A percentile compares a stretch with the other conserved stretches of the same genome.
Evolutionary conservation across 1,140 invertebrate species (phyloP).

Genomic region (Caligus rogercresseyi): DNA sequence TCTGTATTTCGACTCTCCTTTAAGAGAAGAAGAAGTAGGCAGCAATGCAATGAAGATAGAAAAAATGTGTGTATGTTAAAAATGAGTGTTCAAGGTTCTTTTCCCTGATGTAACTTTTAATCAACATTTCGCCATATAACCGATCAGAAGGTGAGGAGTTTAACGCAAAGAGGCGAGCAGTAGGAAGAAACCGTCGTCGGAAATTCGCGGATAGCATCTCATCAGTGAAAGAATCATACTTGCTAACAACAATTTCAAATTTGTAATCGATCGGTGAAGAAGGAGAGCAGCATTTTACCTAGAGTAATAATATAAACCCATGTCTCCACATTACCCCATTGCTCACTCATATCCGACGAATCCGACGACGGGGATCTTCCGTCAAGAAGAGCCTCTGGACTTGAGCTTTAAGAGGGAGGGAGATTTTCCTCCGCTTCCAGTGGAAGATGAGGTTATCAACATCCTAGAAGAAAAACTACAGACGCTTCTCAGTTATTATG

Average conservation of each 20-base stretch:
- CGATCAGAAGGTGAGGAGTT: neutral
- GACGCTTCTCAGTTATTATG: neutral
- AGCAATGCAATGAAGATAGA: too few relatives aligned
- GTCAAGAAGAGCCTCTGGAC: neutral
- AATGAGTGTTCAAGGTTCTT: neutral
- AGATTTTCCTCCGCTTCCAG: neutral
- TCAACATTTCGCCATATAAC: neutral
- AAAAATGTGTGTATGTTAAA: neutral
- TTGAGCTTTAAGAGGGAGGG: neutral
- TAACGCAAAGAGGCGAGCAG: neutral
- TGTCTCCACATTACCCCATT: neutral
- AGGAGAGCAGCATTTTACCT: too few relatives aligned
- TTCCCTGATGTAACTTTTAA: neutral
- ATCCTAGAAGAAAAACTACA: neutral
- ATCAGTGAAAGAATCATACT: neutral
- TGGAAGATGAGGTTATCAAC: neutral
- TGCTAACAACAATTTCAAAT: too few relatives aligned
- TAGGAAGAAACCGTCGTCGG: neutral
- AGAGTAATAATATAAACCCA: too few relatives aligned
- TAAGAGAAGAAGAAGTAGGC: too few relatives aligned
- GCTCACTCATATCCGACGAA: neutral
- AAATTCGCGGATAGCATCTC: neutral
- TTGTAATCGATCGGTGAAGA: too few relatives aligned
- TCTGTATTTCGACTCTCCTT: too few relatives aligned
- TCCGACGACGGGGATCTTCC: neutral